A percentile compares a stretch with the other conserved stretches of the same genome.
Evolutionary conservation across 1,140 invertebrate genomes (phyloP).

Genomic region (Anadara kagoshimensis): DNA sequence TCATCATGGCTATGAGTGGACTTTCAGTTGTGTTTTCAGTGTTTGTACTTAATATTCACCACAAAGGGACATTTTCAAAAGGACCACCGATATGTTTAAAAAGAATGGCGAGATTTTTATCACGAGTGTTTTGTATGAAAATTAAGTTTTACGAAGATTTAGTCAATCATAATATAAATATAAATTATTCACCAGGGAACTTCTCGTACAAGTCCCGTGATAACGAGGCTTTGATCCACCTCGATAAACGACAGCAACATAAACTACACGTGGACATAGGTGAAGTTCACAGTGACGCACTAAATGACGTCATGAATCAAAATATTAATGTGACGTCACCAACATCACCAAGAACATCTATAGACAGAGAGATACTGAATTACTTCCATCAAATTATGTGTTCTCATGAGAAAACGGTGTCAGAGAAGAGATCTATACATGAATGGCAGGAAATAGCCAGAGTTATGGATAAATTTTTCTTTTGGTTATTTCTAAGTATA

Average conservation of each 20-base stretch:
- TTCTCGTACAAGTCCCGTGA: slow-evolving; percentile 29
- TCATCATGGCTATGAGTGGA: slow-evolving; percentile 73
- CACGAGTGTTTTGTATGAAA: slow-evolving; percentile 53
- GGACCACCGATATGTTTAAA: slow-evolving; percentile 58
- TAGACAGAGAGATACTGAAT: slow-evolving; percentile 57
- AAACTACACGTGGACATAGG: slow-evolving; percentile 30
- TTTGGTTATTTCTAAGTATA: slow-evolving; percentile 57
- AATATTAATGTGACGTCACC: slow-evolving; percentile 31
- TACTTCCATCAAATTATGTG: slow-evolving; percentile 60
- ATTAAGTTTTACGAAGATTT: slow-evolving; percentile 27
- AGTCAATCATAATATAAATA: slow-evolving; percentile 3
- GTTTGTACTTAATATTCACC: slow-evolving; percentile 72
- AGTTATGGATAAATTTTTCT: slow-evolving; percentile 60
- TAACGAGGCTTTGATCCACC: slow-evolving; percentile 36
- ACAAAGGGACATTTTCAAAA: slow-evolving; percentile 56
- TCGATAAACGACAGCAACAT: slow-evolving; percentile 27
- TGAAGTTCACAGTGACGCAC: slow-evolving; percentile 24
- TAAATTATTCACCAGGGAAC: slow-evolving; percentile 19
- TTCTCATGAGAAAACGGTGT: slow-evolving; percentile 48
- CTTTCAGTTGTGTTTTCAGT: slow-evolving; percentile 73
- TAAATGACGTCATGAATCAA: slow-evolving; percentile 46
- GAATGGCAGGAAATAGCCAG: slow-evolving; percentile 67
- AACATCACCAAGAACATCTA: slow-evolving; percentile 16
- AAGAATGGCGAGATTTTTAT: slow-evolving; percentile 31
- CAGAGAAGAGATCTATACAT: slow-evolving; percentile 49